Evolutionary conservation across 2,888 invertebrate species (phyloP).

Genomic region (Stenchaetothrips biformis): DNA sequence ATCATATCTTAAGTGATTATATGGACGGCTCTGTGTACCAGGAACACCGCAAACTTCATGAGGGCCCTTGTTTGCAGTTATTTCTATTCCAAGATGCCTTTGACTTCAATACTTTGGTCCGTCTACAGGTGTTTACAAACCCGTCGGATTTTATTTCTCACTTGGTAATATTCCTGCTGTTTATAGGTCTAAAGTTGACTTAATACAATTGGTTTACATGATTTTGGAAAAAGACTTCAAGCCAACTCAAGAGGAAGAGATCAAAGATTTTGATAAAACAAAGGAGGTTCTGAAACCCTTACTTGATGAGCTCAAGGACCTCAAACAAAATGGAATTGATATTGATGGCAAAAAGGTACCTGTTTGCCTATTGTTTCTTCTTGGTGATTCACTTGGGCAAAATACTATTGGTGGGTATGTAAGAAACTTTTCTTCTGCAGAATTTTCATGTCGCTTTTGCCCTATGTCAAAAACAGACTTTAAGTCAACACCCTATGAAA

Average conservation of each 20-base stretch:
- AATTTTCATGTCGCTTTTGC: not conserved
- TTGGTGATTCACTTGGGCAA: not conserved
- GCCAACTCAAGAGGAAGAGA: not conserved
- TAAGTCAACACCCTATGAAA: not conserved
- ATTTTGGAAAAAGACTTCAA: not conserved
- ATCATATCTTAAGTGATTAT: not conserved
- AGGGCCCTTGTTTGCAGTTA: not conserved
- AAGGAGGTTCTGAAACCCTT: not conserved
- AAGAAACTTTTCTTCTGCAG: not conserved
- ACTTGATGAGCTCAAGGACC: not conserved
- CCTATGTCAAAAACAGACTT: not conserved
- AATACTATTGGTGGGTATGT: not conserved
- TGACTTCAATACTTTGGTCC: slow-evolving; percentile 2
- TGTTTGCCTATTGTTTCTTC: not conserved
- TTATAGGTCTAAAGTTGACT: not conserved
- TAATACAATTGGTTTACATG: not conserved
- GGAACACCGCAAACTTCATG: not conserved
- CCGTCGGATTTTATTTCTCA: not conserved
- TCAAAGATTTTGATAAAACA: not conserved
- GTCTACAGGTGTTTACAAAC: not conserved
- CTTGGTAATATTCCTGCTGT: not conserved
- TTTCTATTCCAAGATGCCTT: not conserved
- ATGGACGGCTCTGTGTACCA: not conserved
- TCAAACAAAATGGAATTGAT: not conserved
- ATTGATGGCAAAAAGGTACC: not conserved